These are phyloP conservation scores for Caenorhabditis briggsae DNA, from an alignment of 1,140 invertebrate species.

Conservation along the genomic window DNA sequence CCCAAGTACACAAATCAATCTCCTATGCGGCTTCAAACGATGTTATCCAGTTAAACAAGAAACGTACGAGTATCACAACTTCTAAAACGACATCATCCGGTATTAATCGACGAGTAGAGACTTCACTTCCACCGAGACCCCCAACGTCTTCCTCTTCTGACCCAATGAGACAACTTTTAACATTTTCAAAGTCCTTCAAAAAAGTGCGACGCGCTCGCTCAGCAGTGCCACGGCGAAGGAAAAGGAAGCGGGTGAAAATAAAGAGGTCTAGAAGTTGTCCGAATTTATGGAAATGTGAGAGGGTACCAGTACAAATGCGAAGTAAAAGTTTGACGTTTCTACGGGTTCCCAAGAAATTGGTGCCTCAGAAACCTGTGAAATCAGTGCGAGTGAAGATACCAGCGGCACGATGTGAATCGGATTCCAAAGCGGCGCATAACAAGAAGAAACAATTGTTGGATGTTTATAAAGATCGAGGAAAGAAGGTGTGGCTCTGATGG, in stretches of 20 bases:
- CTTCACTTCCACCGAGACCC: neutral
- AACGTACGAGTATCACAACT: neutral
- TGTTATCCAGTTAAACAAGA: neutral
- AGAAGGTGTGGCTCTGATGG: neutral
- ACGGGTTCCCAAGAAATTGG: neutral
- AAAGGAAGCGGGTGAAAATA: conserved; percentile 39
- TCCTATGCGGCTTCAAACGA: neutral
- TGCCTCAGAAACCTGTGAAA: neutral
- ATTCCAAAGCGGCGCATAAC: neutral
- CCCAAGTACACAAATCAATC: neutral
- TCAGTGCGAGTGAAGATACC: conserved; percentile 10
- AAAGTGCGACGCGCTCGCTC: conserved; percentile 72
- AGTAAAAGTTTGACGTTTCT: conserved; percentile 36
- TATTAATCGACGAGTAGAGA: neutral
- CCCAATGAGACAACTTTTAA: conserved; percentile 69
- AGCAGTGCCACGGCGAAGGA: conserved; percentile 58
- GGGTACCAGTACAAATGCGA: neutral
- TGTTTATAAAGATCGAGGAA: conserved; percentile 57
- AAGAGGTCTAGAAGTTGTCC: conserved; percentile 55
- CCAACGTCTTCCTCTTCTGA: conserved; percentile 4
- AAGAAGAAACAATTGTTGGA: conserved; percentile 58
- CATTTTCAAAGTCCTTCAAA: conserved; percentile 76
- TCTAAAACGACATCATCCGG: neutral
- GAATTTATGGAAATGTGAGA: conserved; percentile 40
- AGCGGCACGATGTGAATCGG: conserved; percentile 26